A percentile compares a stretch with the other conserved stretches of the same genome.
These are phyloP conservation scores for Rhagoletis zephyria DNA, from an alignment of 1,140 invertebrate genomes.

Conservation along the genomic window DNA sequence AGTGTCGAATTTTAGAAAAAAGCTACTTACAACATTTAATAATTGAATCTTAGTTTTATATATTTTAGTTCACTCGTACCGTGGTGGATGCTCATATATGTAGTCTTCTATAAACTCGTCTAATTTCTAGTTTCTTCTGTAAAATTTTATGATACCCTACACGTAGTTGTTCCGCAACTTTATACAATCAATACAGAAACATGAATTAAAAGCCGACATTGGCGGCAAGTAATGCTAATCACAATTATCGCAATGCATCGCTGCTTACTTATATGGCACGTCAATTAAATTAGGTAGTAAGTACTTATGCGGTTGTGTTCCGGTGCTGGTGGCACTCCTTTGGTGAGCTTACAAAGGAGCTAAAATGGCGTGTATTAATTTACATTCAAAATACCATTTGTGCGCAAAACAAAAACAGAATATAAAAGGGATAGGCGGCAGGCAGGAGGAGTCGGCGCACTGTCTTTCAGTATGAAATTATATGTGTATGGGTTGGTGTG, in stretches of 20 bases:
- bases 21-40: too few species aligned
- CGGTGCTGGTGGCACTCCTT: neutral
- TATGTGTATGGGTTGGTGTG: neutral
- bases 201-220: neutral
- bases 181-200: neutral
- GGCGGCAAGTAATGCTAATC: neutral
- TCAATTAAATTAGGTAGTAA: neutral
- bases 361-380: slow-evolving; percentile 1
- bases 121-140: neutral
- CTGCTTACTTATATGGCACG: neutral
- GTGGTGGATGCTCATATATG: neutral
- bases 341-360: neutral
- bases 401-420: neutral
- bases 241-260: neutral
- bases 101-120: neutral
- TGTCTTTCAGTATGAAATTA: neutral
- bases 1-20: too few species aligned
- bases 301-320: neutral
- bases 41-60: neutral
- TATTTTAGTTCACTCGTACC: slow-evolving; percentile 5
- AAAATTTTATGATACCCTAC: neutral
- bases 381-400: neutral
- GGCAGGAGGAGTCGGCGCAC: neutral
- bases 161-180: neutral
- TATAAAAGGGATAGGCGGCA: neutral